Evolutionary conservation across 2,113 vertebrate genomes (phyloP).

Genomic region (Gopherus flavomarginatus): DNA sequence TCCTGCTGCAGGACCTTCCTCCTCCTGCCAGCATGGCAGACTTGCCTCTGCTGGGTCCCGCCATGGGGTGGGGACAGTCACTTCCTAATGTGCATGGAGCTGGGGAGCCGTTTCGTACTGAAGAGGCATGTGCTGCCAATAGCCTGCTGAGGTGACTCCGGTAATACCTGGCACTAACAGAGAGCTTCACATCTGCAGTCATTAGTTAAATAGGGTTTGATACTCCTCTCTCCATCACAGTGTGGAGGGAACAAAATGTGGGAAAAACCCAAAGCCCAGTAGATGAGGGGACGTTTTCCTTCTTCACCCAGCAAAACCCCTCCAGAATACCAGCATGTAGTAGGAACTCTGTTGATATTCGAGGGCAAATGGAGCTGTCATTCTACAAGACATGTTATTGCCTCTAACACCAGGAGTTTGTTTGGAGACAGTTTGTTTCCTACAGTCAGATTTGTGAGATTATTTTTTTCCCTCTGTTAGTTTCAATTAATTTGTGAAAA

Average conservation of each 20-base stretch:
- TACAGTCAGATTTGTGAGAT: background rate
- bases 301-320: background rate
- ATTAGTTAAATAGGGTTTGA: background rate
- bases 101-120: background rate
- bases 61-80: background rate
- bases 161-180: background rate
- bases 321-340: background rate
- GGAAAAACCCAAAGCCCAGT: background rate
- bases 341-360: background rate
- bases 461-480: background rate
- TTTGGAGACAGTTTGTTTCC: background rate
- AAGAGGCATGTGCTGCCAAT: background rate
- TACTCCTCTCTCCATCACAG: background rate
- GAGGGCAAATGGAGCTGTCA: background rate
- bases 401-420: background rate
- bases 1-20: background rate
- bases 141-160: background rate
- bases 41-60: background rate
- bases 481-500: background rate
- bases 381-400: background rate
- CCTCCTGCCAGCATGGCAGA: background rate
- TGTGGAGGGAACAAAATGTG: background rate
- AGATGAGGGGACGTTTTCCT: background rate
- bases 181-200: background rate
- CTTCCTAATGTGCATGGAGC: rapidly evolving